A percentile compares a stretch with the other conserved stretches of the same genome.
Evolutionary conservation across 2,888 invertebrate species (phyloP).

Genomic region (Peribatodes rhomboidaria): DNA sequence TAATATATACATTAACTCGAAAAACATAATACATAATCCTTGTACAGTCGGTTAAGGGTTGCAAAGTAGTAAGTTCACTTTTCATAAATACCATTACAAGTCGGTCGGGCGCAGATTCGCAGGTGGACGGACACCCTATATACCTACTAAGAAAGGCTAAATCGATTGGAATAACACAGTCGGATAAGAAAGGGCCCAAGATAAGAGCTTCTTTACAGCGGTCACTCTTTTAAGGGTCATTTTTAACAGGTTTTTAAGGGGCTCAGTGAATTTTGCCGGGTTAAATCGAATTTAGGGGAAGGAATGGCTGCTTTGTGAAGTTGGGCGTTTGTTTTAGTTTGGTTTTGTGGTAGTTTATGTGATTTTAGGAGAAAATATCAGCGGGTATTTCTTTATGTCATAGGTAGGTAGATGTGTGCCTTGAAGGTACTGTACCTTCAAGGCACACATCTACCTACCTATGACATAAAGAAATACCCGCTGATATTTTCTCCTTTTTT

Average conservation of each 20-base stretch:
- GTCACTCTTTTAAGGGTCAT: constrained; percentile 55
- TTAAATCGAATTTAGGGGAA: constrained; percentile 50
- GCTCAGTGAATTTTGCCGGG: constrained; percentile 54
- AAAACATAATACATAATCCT: too few species aligned
- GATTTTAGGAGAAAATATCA: constrained; percentile 7
- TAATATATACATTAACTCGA: too few species aligned
- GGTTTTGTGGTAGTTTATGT: constrained; percentile 9
- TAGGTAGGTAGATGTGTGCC: too few species aligned
- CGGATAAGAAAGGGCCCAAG: constrained; percentile 60
- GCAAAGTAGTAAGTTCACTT: too few species aligned
- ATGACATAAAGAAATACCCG: neutral
- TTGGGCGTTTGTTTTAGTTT: constrained; percentile 25
- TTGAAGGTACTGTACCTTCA: too few species aligned
- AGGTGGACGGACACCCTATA: too few species aligned
- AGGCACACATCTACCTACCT: too few species aligned
- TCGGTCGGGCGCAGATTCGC: too few species aligned
- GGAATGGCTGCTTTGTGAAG: constrained; percentile 26
- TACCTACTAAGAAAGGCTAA: constrained; percentile 60
- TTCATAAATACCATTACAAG: too few species aligned
- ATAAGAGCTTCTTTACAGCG: constrained; percentile 60
- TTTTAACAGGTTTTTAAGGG: constrained; percentile 62
- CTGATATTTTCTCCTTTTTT: neutral
- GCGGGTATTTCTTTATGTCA: neutral
- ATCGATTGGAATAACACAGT: constrained; percentile 67
- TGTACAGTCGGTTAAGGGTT: too few species aligned